Evolutionary conservation across 1,140 invertebrate species (phyloP).

Genomic region (Ips nitidus): DNA sequence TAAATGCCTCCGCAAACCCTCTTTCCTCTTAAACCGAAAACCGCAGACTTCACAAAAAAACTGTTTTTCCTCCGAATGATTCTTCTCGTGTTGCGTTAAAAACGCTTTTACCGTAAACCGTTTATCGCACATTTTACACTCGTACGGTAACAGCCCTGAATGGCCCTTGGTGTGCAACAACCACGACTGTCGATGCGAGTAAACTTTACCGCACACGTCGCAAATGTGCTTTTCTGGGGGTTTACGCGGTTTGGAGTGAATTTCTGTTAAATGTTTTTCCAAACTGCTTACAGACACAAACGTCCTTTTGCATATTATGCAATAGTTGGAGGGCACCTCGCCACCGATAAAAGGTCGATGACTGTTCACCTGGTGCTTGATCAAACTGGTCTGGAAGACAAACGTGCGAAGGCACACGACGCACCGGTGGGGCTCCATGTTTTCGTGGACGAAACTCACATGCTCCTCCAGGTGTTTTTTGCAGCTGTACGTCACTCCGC

Average conservation of each 20-base stretch:
- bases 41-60: constrained; percentile 67
- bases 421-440: constrained; percentile 25
- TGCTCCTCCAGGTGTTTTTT: constrained; percentile 25
- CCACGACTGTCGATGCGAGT: constrained; percentile 58
- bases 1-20: constrained; percentile 51
- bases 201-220: constrained; percentile 67
- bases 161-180: constrained; percentile 63
- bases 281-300: constrained; percentile 18
- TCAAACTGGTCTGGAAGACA: constrained; percentile 26
- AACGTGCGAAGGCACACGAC: constrained; percentile 27
- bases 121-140: constrained; percentile 29
- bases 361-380: constrained; percentile 30
- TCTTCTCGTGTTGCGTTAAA: constrained; percentile 36
- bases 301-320: constrained; percentile 29
- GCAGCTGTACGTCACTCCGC: constrained; percentile 22
- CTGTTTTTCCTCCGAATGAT: constrained; percentile 28
- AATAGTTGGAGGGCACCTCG: constrained; percentile 30
- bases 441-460: constrained; percentile 26
- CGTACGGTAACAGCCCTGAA: constrained; percentile 57
- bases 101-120: constrained; percentile 37
- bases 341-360: constrained; percentile 31
- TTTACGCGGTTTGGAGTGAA: constrained; percentile 21
- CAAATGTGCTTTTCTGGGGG: constrained; percentile 61
- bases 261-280: constrained; percentile 19
- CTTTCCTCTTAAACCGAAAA: constrained; percentile 66